A percentile compares a stretch with the other conserved stretches of the same genome.
Evolutionary conservation across 2,797 vertebrate species (phyloP).

Genomic region (Smutsia gigantea): DNA sequence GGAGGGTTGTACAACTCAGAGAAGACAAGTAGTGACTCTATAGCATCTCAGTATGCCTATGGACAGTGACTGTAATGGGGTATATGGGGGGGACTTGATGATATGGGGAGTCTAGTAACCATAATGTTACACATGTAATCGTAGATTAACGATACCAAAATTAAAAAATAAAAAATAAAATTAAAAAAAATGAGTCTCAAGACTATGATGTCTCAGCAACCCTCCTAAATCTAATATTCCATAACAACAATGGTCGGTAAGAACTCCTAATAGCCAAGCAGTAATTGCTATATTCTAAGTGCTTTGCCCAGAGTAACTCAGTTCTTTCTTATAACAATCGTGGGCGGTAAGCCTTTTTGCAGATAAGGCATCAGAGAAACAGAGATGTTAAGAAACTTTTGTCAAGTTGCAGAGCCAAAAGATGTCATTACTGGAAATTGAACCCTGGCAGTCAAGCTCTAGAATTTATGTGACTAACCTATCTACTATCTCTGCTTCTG

Average conservation of each 20-base stretch:
- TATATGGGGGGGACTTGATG: no score
- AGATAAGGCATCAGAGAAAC: background rate
- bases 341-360: background rate
- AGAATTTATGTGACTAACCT: background rate
- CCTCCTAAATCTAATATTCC: background rate
- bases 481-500: background rate
- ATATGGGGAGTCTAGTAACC: no score
- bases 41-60: no score
- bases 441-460: background rate
- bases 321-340: constrained; percentile 18
- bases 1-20: no score
- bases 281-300: background rate
- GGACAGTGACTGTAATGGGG: no score
- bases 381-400: background rate
- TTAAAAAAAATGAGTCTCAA: background rate
- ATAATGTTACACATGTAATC: no score
- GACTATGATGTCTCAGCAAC: background rate
- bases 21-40: no score
- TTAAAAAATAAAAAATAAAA: no score
- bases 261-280: background rate
- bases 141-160: no score
- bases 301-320: background rate
- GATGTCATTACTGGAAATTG: background rate
- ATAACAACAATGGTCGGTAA: background rate
- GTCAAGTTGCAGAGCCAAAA: background rate